These are phyloP conservation scores for Avahi laniger DNA, from an alignment of 2,797 vertebrate genomes.

Conservation along the genomic window DNA sequence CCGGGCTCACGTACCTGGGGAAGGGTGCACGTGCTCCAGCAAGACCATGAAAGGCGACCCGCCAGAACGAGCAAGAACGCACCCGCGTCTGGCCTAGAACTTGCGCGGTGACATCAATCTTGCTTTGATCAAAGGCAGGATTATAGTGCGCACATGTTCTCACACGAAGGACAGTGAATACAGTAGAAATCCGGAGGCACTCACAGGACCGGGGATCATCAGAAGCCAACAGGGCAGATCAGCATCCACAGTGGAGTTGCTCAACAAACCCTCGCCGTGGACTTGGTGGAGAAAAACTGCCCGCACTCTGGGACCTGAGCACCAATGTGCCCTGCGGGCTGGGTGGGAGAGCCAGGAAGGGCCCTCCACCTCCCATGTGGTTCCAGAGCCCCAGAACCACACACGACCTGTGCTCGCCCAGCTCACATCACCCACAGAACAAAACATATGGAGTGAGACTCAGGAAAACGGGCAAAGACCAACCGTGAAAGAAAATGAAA, in stretches of 20 bases:
- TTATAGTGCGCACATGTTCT: too few relatives aligned
- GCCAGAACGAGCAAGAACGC: not conserved
- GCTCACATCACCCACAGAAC: not conserved
- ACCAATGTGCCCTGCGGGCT: not conserved
- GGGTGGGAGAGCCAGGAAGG: not conserved
- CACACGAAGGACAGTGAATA: too few relatives aligned
- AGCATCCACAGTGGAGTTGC: too few relatives aligned
- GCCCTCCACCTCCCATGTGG: not conserved
- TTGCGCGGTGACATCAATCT: too few relatives aligned
- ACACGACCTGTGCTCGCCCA: too few relatives aligned
- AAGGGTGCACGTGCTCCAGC: not conserved
- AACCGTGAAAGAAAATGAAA: rapidly evolving
- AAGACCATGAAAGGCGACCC: not conserved
- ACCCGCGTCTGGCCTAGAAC: too few relatives aligned
- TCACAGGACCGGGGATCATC: too few relatives aligned
- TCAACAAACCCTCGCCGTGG: too few relatives aligned
- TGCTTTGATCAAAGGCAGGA: too few relatives aligned
- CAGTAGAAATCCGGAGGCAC: too few relatives aligned
- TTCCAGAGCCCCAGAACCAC: not conserved
- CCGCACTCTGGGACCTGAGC: rapidly evolving
- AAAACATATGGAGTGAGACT: not conserved
- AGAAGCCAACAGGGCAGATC: too few relatives aligned
- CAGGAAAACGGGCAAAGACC: not conserved
- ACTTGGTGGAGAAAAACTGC: not conserved
- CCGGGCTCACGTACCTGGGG: too few relatives aligned